Evolutionary conservation across 1,140 invertebrate genomes (phyloP), one percentile per base, ranked within the genome.

Genomic region (Pogonognathellus flavescens): DNA sequence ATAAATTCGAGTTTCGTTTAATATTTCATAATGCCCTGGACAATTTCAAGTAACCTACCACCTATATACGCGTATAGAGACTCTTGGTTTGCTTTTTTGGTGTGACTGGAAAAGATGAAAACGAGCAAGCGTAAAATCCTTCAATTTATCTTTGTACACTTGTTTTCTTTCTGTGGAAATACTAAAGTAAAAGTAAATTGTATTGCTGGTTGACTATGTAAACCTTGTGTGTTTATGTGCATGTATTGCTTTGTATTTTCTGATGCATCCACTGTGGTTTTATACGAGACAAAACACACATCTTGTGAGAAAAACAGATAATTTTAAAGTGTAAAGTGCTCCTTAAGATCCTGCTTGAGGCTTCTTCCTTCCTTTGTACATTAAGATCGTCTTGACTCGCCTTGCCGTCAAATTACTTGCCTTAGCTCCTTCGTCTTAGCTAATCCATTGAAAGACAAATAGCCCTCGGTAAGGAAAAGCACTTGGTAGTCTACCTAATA

Each of bases 261-360:
- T 76, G 10, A 50, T 76, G 70, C 13, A 14, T 8, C 59, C 18
- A 20, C 8, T 62, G 20, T 66, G 62, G 62, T 66, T 66, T 18
- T 49, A 76, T 18, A 76, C 70, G 41, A 41, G n/a, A 18, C 16
- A 31, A 76, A 76, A 31, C 16, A 13, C 41, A 76, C 16, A n/a
- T 41, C 70, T 76, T 50, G 70, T 76, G 70, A 50, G 41, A 76
- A 76, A 70, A 41, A 76, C 70, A 25, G 62, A 66, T 66, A 76
- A 49, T 76, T 76, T 76, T n/a, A 76, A 76, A 76, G 70, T 76
- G 70, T 76, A 76, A 76, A 76, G 70, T 76, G 70, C 25, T 76
- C 25, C 62, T 76, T 49, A 76, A 50, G 70, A 49, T 76, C 41
- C 41, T 76, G 31, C 70, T 76, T n/a, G 14, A 76, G 70, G 70